Evolutionary conservation across 1,140 invertebrate genomes (phyloP).

Genomic region (Aphidius ervi): DNA sequence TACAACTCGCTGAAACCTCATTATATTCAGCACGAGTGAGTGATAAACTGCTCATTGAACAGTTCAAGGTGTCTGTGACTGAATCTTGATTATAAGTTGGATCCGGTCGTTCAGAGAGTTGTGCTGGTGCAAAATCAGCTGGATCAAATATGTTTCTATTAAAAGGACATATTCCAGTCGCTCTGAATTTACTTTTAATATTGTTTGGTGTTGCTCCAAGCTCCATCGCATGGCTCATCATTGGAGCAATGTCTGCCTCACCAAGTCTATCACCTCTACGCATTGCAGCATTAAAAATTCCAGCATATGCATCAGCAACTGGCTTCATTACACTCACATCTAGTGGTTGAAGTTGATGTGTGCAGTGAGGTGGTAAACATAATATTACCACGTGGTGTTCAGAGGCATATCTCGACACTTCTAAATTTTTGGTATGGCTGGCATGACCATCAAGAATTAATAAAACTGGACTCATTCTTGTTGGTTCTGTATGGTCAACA

Average conservation of each 20-base stretch:
- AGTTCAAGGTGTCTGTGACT: no score
- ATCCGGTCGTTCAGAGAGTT: not conserved
- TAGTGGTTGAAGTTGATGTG: slow-evolving; percentile 40
- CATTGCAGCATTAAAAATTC: not conserved
- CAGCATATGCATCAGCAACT: not conserved
- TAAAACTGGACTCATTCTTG: slow-evolving; percentile 26
- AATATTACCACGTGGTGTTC: slow-evolving; percentile 31
- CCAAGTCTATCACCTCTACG: no score
- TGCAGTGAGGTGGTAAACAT: slow-evolving; percentile 37
- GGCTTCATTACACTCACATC: slow-evolving; percentile 39
- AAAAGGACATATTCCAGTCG: not conserved
- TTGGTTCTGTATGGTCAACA: slow-evolving; percentile 21
- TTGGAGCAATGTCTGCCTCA: no score
- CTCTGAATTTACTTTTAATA: not conserved
- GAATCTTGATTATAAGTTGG: no score
- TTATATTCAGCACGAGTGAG: no score
- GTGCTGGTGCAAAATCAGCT: not conserved
- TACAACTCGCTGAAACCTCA: no score
- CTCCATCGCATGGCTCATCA: no score
- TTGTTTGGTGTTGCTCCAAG: not conserved
- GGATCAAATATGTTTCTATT: not conserved
- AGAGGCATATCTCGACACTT: slow-evolving; percentile 18
- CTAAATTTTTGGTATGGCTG: slow-evolving; percentile 31
- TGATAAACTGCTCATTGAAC: no score
- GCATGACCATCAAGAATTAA: slow-evolving; percentile 33